Conservation (phyloP, 2,113 vertebrate species). For the Tenrec ecaudatus region DNA sequence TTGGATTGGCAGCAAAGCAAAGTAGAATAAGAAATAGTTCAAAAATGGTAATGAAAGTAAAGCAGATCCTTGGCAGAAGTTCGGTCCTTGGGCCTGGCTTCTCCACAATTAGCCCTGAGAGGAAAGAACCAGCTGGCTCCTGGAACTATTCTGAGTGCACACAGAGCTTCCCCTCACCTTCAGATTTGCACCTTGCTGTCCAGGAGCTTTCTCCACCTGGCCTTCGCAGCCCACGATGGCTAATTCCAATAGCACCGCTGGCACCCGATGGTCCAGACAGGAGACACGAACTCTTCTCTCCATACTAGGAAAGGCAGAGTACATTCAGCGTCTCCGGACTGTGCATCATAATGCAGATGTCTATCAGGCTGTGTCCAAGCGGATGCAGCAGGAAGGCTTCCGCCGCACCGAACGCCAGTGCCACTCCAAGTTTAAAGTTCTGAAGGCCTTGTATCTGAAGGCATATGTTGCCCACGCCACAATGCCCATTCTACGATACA, state of each 20-base stretch:
- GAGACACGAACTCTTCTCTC: conserved; percentile 82
- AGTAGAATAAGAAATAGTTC: conserved; percentile 93
- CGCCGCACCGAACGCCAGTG: conserved; percentile 81
- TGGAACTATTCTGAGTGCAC: conserved; percentile 65
- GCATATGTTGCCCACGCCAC: conserved; percentile 79
- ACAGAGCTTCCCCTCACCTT: conserved; percentile 70
- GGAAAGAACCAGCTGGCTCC: conserved; percentile 74
- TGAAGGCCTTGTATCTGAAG: conserved; percentile 82
- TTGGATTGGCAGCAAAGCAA: conserved; percentile 97
- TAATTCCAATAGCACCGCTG: conserved; percentile 76
- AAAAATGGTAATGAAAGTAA: conserved; percentile 96
- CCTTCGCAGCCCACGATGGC: conserved; percentile 69
- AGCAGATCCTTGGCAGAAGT: conserved; percentile 95
- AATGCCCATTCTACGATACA: conserved; percentile 79
- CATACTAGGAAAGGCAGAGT: conserved; percentile 82
- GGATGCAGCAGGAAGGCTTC: conserved; percentile 83
- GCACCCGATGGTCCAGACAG: conserved; percentile 83
- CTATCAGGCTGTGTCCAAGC: conserved; percentile 81
- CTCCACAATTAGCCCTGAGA: conserved; percentile 73
- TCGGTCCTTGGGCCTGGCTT: conserved; percentile 72
- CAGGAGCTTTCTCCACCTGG: conserved; percentile 60
- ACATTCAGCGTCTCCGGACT: conserved; percentile 81
- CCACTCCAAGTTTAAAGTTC: conserved; percentile 83
- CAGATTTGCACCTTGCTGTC: conserved; percentile 57
- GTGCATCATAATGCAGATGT: conserved; percentile 82